These are phyloP conservation scores for Rhinichthys klamathensis DNA, from an alignment of 2,113 vertebrate genomes.

Conservation along the genomic window DNA sequence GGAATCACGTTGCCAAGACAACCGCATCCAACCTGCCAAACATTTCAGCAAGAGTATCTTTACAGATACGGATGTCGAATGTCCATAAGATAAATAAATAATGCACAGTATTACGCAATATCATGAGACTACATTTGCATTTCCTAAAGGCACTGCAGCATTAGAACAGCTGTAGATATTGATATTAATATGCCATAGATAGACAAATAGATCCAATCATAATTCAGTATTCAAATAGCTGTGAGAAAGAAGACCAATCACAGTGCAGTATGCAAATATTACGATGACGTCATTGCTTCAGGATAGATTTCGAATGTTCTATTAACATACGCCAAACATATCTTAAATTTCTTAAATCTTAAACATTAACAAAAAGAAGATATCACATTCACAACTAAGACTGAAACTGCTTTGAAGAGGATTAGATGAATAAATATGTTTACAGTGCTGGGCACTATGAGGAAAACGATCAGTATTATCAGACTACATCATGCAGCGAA, in stretches of 20 bases:
- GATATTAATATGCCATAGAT: no score
- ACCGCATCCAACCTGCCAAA: constrained; percentile 37
- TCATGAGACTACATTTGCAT: background rate
- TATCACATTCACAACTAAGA: no score
- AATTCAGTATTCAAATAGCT: no score
- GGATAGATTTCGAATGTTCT: no score
- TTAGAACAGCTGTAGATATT: no score
- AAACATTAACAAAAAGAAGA: no score
- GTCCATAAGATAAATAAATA: background rate
- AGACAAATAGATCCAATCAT: no score
- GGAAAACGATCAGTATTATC: background rate
- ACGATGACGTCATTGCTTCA: no score
- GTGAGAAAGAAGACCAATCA: no score
- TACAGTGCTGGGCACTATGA: background rate
- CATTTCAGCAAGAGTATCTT: background rate
- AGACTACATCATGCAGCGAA: background rate
- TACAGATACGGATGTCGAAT: background rate
- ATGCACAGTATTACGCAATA: background rate
- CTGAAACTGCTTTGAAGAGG: background rate
- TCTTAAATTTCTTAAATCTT: no score
- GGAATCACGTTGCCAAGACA: constrained; percentile 53
- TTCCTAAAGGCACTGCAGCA: background rate
- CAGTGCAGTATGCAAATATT: no score
- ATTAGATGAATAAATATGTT: background rate
- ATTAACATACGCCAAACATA: no score